Percentiles rank a stretch among this genome's conserved stretches.
phyloP scores from a whole-genome alignment of 2,888 invertebrate species.

The Onchidella celtica region DNA sequence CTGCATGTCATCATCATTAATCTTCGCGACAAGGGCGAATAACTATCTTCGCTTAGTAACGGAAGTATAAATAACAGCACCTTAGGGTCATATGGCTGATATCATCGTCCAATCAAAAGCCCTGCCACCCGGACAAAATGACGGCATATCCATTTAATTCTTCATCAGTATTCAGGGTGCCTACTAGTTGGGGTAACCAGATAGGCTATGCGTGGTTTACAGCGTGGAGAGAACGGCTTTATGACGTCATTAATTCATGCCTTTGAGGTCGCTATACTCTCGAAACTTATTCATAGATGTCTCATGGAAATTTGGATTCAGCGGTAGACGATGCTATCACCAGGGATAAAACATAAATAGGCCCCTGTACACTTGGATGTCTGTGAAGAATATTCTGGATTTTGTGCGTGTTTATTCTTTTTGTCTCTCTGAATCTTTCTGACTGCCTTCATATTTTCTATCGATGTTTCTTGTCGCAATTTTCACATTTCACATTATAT shows the following conservation, averaged over 20 bases:
- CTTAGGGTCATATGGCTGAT: not conserved
- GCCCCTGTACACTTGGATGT: no score
- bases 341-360: no score
- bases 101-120: constrained; percentile 17
- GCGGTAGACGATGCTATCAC: no score
- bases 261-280: no score
- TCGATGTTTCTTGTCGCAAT: no score
- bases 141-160: not conserved
- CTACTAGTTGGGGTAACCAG: not conserved
- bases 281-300: no score
- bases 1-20: not conserved
- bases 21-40: not conserved
- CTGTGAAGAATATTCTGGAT: no score
- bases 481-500: no score
- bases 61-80: not conserved
- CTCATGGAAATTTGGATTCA: no score
- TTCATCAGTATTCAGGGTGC: constrained; percentile 13
- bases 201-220: not conserved
- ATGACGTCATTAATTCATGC: not conserved
- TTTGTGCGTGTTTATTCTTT: no score
- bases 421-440: no score
- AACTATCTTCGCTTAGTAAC: not conserved
- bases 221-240: not conserved
- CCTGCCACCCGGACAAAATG: not conserved
- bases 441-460: no score